Evolutionary conservation across 2,797 vertebrate species (phyloP).

Genomic region (Oryzias dopingdopingensis): DNA sequence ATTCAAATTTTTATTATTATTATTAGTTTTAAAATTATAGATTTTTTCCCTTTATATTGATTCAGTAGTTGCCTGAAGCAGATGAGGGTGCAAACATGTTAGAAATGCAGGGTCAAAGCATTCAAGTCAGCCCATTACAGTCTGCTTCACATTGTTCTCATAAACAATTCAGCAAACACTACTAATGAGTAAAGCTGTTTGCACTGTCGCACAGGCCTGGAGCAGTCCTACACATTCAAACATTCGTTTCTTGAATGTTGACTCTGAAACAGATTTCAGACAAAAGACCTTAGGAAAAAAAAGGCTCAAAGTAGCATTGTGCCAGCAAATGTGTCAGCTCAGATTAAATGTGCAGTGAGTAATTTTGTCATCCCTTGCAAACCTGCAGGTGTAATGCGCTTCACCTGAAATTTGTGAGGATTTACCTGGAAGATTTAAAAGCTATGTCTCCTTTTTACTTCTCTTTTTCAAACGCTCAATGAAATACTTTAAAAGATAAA

Average conservation of each 20-base stretch:
- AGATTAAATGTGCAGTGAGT: conserved; percentile 51
- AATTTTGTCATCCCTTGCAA: conserved; percentile 38
- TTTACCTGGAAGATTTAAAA: conserved; percentile 11
- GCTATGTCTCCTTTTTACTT: conserved; percentile 13
- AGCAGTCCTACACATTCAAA: conserved; percentile 54
- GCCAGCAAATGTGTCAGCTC: conserved; percentile 61
- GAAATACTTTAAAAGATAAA: conserved; percentile 16
- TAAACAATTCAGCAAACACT: conserved; percentile 63
- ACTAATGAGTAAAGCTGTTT: conserved; percentile 59
- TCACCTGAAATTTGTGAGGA: conserved; percentile 20
- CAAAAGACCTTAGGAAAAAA: conserved; percentile 59
- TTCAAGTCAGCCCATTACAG: conserved; percentile 54
- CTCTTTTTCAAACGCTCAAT: conserved; percentile 11
- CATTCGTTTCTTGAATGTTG: conserved; percentile 62
- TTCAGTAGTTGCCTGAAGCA: conserved; percentile 42
- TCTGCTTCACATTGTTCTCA: conserved; percentile 50
- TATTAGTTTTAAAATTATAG: conserved; percentile 11
- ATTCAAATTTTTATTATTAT: no score
- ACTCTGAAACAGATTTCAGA: conserved; percentile 64
- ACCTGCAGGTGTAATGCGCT: conserved; percentile 44
- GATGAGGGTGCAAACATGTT: conserved; percentile 40
- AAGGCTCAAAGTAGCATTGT: conserved; percentile 51
- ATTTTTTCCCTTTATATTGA: conserved; percentile 48
- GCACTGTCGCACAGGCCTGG: conserved; percentile 36
- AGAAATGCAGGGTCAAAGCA: conserved; percentile 43